Evolutionary conservation across 1,140 invertebrate genomes (phyloP).

Genomic region (Hesperophylax magnus): DNA sequence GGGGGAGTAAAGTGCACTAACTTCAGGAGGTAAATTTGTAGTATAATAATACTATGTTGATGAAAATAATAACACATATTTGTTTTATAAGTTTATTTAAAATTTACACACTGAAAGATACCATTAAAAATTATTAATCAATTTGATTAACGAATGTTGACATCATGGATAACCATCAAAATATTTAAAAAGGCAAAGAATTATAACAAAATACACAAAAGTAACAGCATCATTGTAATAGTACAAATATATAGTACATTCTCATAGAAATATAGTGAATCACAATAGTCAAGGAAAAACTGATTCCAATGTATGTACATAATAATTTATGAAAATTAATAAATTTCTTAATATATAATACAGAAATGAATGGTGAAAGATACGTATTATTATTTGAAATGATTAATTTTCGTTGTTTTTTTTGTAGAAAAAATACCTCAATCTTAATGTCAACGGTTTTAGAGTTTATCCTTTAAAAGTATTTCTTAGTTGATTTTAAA

Average conservation of each 20-base stretch:
- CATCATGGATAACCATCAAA: constrained; percentile 15
- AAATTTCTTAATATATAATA: too few species aligned
- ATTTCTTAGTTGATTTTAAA: too few species aligned
- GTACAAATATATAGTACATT: constrained; percentile 30
- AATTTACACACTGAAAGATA: constrained; percentile 39
- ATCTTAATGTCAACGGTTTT: neutral
- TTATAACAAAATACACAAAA: constrained; percentile 9
- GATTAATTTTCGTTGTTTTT: neutral
- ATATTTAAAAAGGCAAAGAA: constrained; percentile 20
- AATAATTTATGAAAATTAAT: constrained; percentile 1
- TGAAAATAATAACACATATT: neutral
- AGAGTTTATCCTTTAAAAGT: too few species aligned
- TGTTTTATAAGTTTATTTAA: constrained; percentile 39
- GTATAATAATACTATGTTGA: neutral
- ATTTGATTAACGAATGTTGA: constrained; percentile 29
- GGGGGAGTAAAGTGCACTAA: too few species aligned
- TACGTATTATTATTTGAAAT: neutral
- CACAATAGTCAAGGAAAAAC: constrained; percentile 17
- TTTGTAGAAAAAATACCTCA: constrained; percentile 24
- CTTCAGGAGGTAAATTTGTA: too few species aligned
- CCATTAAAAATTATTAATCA: constrained; percentile 34
- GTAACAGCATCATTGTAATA: constrained; percentile 19
- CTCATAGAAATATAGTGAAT: constrained; percentile 11
- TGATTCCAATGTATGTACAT: neutral
- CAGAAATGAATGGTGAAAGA: neutral